These are phyloP conservation scores for Imbricaverruca yamaguchii DNA, from an alignment of 2,888 invertebrate genomes.

Conservation along the genomic window DNA sequence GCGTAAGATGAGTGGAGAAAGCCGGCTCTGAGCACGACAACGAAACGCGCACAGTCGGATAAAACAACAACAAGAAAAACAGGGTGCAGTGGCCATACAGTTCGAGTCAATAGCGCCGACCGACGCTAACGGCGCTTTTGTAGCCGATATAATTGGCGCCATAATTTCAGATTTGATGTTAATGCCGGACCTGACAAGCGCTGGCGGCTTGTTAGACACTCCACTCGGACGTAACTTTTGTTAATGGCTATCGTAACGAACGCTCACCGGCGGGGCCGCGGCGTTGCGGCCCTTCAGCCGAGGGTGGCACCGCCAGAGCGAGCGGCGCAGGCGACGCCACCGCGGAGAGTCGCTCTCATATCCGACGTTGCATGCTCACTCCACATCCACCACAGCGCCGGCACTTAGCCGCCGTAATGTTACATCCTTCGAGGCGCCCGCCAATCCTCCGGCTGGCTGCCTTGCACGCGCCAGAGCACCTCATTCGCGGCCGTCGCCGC, in stretches of 20 bases:
- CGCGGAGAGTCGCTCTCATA: background rate
- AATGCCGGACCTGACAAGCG: background rate
- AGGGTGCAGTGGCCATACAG: background rate
- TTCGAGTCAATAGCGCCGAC: background rate
- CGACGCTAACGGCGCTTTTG: background rate
- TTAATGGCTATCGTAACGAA: background rate
- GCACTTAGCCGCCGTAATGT: too few relatives aligned
- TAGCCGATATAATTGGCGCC: conserved; percentile 4
- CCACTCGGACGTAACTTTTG: background rate
- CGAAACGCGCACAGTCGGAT: background rate
- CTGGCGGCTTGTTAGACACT: background rate
- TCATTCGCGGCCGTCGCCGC: background rate
- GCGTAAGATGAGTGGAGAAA: too few relatives aligned
- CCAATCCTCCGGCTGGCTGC: background rate
- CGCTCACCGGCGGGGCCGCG: background rate
- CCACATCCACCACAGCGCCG: background rate
- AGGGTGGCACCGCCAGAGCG: background rate
- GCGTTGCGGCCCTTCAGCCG: background rate
- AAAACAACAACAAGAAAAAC: background rate
- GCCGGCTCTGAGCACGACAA: too few relatives aligned
- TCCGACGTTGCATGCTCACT: background rate
- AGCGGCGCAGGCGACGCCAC: background rate
- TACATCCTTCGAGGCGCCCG: too few relatives aligned
- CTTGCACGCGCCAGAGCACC: background rate
- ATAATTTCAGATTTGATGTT: background rate